Percentiles rank a stretch among this genome's conserved stretches.
phyloP scores from a whole-genome alignment of 1,140 invertebrate species.

The Saccostrea glomerata region DNA sequence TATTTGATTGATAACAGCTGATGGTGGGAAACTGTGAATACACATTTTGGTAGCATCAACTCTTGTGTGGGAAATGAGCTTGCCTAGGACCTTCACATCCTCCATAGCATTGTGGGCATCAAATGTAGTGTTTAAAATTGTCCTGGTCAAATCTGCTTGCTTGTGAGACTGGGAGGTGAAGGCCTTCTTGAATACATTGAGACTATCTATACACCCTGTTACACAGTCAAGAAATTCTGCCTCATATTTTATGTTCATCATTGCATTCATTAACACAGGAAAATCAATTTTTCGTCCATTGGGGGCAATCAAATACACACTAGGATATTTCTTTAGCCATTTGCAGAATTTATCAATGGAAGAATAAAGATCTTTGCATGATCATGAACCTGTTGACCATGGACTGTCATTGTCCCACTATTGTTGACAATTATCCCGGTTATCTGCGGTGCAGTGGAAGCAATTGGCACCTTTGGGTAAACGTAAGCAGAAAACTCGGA shows the following conservation, averaged over 20 bases:
- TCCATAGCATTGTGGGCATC: constrained; percentile 35
- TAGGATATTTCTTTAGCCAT: constrained; percentile 24
- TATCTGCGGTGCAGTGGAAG: constrained; percentile 23
- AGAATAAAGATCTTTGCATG: neutral
- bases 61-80: neutral
- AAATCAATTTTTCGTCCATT: constrained; percentile 47
- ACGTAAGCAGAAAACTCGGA: constrained; percentile 29
- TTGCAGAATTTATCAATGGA: constrained; percentile 28
- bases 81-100: neutral
- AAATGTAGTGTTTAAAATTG: constrained; percentile 7
- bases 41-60: neutral
- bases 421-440: constrained; percentile 30
- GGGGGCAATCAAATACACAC: constrained; percentile 47
- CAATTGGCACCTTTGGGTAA: constrained; percentile 32
- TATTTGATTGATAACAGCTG: neutral
- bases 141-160: neutral
- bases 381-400: constrained; percentile 42
- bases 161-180: constrained; percentile 38
- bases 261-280: constrained; percentile 25
- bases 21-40: constrained; percentile 10
- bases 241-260: neutral
- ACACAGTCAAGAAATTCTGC: neutral
- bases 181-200: constrained; percentile 7
- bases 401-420: constrained; percentile 36
- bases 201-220: constrained; percentile 21